phyloP scores from a whole-genome alignment of 2,797 vertebrate genomes.

The Sebastes ruberrimus region DNA sequence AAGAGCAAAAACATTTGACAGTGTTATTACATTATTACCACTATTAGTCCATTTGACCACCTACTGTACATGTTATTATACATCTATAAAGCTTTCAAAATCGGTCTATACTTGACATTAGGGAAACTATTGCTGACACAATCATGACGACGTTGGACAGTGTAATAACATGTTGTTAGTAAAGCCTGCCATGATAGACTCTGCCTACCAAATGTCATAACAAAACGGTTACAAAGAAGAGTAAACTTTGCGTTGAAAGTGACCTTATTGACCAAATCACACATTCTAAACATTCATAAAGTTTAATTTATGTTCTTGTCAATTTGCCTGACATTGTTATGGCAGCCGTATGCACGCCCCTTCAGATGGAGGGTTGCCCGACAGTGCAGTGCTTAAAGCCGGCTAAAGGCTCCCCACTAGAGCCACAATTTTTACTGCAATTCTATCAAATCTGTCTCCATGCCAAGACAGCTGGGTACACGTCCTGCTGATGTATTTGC shows the following conservation, averaged over 20 bases:
- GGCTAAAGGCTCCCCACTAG: conserved; percentile 28
- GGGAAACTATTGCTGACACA: not conserved
- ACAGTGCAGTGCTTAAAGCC: conserved; percentile 10
- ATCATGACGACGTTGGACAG: not conserved
- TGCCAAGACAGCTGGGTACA: conserved; percentile 33
- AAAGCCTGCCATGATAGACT: not conserved
- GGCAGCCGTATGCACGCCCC: not conserved
- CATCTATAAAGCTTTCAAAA: not conserved
- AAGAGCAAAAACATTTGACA: not conserved
- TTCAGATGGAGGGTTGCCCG: not conserved
- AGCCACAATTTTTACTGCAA: conserved; percentile 26
- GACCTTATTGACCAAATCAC: conserved; percentile 4
- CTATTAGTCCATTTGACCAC: not conserved
- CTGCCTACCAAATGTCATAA: not conserved
- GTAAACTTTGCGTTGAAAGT: not conserved
- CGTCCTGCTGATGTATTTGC: conserved; percentile 67
- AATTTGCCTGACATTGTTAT: not conserved
- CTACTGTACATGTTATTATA: not conserved
- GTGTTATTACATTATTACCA: not conserved
- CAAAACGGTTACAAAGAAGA: not conserved
- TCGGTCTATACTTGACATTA: not conserved
- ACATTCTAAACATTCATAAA: not conserved
- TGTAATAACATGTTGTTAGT: not conserved
- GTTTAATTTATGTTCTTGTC: conserved; percentile 1
- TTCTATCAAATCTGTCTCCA: conserved; percentile 40